A percentile compares a stretch with the other conserved stretches of the same genome.
These are phyloP conservation scores for Glaucopsyche alexis DNA, from an alignment of 2,888 invertebrate species.

Conservation along the genomic window DNA sequence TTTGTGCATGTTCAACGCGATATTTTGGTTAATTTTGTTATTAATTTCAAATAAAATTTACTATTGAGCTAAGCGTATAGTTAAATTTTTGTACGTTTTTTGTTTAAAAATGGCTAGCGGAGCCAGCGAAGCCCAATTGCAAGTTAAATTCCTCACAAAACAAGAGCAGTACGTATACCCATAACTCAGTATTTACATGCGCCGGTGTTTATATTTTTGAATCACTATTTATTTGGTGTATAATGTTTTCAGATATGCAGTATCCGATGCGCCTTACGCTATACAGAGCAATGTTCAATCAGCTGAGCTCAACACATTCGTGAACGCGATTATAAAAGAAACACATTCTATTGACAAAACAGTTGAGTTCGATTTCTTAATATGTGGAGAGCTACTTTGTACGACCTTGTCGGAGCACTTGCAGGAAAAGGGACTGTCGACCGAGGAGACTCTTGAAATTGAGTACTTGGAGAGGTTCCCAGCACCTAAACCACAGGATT, in stretches of 20 bases:
- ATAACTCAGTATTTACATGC: constrained; percentile 31
- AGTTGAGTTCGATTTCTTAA: constrained; percentile 92
- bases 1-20: background rate
- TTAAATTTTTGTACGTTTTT: background rate
- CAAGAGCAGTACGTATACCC: constrained; percentile 87
- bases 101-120: constrained; percentile 41
- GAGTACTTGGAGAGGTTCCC: constrained; percentile 96
- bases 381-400: constrained; percentile 90
- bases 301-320: constrained; percentile 86
- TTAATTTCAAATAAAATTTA: background rate
- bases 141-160: constrained; percentile 89
- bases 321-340: constrained; percentile 88
- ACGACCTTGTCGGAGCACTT: constrained; percentile 86
- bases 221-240: constrained; percentile 27
- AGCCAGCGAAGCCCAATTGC: constrained; percentile 81
- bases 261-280: constrained; percentile 91
- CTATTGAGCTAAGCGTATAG: background rate
- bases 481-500: constrained; percentile 95
- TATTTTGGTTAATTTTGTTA: constrained; percentile 13
- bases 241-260: constrained; percentile 84
- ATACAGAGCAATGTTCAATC: constrained; percentile 86
- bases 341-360: constrained; percentile 57
- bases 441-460: constrained; percentile 91
- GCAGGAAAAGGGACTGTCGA: constrained; percentile 86
- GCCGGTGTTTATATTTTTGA: constrained; percentile 39